Evolutionary conservation across 2,797 vertebrate species (phyloP).

Genomic region (Eulemur mongoz): DNA sequence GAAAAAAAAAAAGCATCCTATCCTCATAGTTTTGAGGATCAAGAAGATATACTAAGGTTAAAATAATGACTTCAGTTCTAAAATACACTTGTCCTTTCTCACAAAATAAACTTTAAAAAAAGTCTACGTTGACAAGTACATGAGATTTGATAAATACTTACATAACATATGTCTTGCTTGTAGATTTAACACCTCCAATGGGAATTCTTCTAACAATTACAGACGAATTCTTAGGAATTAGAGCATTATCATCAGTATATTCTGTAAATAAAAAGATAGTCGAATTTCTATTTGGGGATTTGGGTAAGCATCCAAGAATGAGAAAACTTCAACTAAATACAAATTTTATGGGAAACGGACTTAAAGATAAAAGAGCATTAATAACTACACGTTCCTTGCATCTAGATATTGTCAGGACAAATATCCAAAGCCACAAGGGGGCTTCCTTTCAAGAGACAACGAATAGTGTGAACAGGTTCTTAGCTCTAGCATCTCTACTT

Average conservation of each 20-base stretch:
- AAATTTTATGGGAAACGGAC: not conserved
- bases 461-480: not conserved
- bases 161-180: slow-evolving; percentile 93
- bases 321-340: slow-evolving; percentile 39
- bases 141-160: slow-evolving; percentile 84
- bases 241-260: slow-evolving; percentile 91
- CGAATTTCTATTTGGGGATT: slow-evolving; percentile 45
- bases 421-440: not conserved
- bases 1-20: not conserved
- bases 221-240: slow-evolving; percentile 95
- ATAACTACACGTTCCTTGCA: not conserved
- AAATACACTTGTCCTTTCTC: not conserved
- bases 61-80: not conserved
- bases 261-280: slow-evolving; percentile 85
- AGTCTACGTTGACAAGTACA: slow-evolving; percentile 3
- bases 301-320: slow-evolving; percentile 26
- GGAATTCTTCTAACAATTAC: slow-evolving; percentile 96
- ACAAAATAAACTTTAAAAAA: not conserved
- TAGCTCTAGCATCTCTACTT: not conserved
- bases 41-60: not conserved
- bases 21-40: not conserved
- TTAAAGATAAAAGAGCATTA: not conserved
- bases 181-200: slow-evolving; percentile 90
- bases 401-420: not conserved
- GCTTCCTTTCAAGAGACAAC: not conserved